Percentiles rank a stretch among this genome's conserved stretches.
Conservation (phyloP, 2,113 vertebrate species). For the Apteryx mantelli region DNA sequence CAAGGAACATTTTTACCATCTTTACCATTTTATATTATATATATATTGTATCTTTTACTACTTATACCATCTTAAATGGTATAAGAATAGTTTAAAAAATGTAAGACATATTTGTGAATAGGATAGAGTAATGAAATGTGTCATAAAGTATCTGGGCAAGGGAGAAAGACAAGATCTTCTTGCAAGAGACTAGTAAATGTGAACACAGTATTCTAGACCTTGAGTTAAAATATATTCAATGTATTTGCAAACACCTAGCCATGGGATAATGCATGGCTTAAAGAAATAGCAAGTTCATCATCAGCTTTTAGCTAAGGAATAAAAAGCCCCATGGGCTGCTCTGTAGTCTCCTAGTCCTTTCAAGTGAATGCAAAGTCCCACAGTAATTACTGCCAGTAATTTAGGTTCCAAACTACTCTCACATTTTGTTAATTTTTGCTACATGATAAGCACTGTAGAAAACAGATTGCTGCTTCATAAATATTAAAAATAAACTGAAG, state of each 20-base stretch:
- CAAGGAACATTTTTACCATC: neutral
- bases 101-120: neutral
- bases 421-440: slow-evolving; percentile 11
- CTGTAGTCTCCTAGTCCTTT: neutral
- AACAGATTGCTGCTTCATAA: neutral
- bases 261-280: neutral
- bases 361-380: neutral
- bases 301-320: neutral
- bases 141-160: neutral
- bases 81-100: neutral
- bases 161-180: neutral
- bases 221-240: neutral
- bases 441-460: neutral
- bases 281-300: neutral
- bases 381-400: neutral
- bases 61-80: neutral
- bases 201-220: neutral
- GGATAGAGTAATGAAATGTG: neutral
- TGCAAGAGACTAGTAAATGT: neutral
- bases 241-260: neutral
- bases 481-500: slow-evolving; percentile 16
- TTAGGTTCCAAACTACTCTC: neutral
- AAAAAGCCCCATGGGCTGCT: neutral
- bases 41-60: too few relatives aligned
- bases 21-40: too few relatives aligned